A percentile compares a stretch with the other conserved stretches of the same genome.
phyloP scores from a whole-genome alignment of 2,888 invertebrate genomes.

The Adelognathus sp. region DNA sequence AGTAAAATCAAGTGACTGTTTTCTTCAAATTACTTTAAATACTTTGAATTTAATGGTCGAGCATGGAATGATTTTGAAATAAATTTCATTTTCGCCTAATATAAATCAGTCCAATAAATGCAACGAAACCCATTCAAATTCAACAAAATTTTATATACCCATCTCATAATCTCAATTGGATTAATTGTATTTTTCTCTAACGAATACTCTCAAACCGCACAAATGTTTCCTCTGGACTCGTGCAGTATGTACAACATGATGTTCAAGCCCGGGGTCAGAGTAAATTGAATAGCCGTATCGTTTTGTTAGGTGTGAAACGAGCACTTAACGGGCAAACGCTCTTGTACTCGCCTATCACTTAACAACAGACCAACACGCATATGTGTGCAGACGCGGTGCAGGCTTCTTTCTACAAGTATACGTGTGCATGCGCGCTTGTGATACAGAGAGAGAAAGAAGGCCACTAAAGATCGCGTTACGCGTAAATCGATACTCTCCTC shows the following conservation, averaged over 20 bases:
- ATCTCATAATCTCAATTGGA: too few species aligned
- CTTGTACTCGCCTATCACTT: slow-evolving; percentile 72
- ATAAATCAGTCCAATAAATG: too few species aligned
- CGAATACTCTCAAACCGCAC: too few species aligned
- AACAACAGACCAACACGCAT: slow-evolving; percentile 61
- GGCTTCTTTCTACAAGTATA: neutral
- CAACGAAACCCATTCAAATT: too few species aligned
- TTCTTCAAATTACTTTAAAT: too few species aligned
- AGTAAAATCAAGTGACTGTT: too few species aligned
- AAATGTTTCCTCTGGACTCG: neutral
- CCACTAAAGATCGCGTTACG: slow-evolving; percentile 81
- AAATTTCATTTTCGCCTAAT: too few species aligned
- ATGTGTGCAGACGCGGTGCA: neutral
- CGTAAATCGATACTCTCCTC: slow-evolving; percentile 78
- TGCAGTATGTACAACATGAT: slow-evolving; percentile 17
- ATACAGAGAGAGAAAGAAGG: slow-evolving; percentile 61
- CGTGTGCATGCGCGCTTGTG: slow-evolving; percentile 5
- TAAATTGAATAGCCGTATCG: slow-evolving; percentile 80
- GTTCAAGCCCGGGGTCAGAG: slow-evolving; percentile 54
- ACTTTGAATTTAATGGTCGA: too few species aligned
- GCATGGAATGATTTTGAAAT: too few species aligned
- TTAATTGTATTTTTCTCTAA: too few species aligned
- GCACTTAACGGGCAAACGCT: slow-evolving; percentile 77
- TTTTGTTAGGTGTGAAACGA: slow-evolving; percentile 76
- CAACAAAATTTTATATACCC: too few species aligned